Evolutionary conservation across 23 tunicate genomes (phyloP).

Genomic region (Clavelina lepadiformis): DNA sequence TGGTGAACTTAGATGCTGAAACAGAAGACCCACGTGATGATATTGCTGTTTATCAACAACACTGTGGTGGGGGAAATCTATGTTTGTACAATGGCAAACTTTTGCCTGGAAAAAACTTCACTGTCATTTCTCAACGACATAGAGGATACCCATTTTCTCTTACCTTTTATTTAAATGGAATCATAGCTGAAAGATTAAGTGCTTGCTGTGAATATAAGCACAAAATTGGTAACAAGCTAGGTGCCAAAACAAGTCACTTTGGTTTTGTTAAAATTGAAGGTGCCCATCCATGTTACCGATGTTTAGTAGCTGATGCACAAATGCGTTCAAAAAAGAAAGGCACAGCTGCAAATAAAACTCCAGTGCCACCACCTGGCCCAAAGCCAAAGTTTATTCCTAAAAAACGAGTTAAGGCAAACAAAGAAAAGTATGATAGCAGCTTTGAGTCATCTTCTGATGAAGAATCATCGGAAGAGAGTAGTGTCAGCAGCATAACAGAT

Average conservation of each 20-base stretch:
- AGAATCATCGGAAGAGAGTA: not conserved
- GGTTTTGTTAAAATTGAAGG: conserved; percentile 71
- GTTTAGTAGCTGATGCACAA: conserved; percentile 12
- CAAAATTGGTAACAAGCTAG: conserved; percentile 72
- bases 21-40: conserved; percentile 90
- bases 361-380: not conserved
- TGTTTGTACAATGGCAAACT: conserved; percentile 76
- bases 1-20: conserved; percentile 76
- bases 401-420: not conserved
- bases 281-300: conserved; percentile 88
- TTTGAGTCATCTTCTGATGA: conserved; percentile 5
- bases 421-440: conserved; percentile 10
- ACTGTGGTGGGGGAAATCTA: conserved; percentile 97
- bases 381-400: conserved; percentile 3
- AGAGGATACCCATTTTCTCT: conserved; percentile 91
- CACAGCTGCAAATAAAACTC: conserved; percentile 13
- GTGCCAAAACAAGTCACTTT: conserved; percentile 80
- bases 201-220: conserved; percentile 97
- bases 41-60: conserved; percentile 85
- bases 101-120: conserved; percentile 69
- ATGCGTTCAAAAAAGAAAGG: conserved; percentile 6
- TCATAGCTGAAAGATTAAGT: conserved; percentile 88
- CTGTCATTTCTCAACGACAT: conserved; percentile 83
- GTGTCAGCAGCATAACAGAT: conserved; percentile 18
- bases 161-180: conserved; percentile 81